Conservation (phyloP, 2,797 vertebrate genomes). For the Epinephelus malabaricus region DNA sequence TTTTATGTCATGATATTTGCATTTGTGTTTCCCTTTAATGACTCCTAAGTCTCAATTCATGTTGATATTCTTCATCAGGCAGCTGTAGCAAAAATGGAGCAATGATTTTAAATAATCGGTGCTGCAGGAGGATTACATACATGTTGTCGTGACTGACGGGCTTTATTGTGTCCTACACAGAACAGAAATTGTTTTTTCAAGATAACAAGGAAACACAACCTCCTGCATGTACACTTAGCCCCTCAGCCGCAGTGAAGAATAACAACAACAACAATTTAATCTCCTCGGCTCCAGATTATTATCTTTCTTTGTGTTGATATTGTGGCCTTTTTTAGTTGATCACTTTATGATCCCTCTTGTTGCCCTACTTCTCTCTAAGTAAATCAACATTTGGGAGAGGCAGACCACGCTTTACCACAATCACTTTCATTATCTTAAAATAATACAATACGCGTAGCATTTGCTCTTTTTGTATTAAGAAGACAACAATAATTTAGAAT, state of each 20-base stretch:
- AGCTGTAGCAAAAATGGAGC: slow-evolving; percentile 44
- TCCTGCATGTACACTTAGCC: slow-evolving; percentile 42
- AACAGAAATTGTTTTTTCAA: slow-evolving; percentile 65
- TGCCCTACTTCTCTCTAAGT: slow-evolving; percentile 28
- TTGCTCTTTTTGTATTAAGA: slow-evolving; percentile 65
- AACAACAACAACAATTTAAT: slow-evolving; percentile 76
- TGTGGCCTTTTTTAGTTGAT: slow-evolving; percentile 69
- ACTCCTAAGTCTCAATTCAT: slow-evolving; percentile 44
- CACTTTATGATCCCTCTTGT: slow-evolving; percentile 59
- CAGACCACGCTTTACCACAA: slow-evolving; percentile 46
- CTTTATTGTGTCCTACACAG: slow-evolving; percentile 67
- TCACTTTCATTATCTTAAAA: slow-evolving; percentile 73
- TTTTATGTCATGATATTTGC: slow-evolving; percentile 51
- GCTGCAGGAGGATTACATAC: slow-evolving; percentile 76
- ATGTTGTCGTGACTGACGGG: slow-evolving; percentile 69
- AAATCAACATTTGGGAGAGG: slow-evolving; percentile 56
- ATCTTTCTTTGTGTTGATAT: slow-evolving; percentile 76
- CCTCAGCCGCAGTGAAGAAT: slow-evolving; percentile 36
- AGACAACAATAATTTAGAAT: slow-evolving; percentile 63
- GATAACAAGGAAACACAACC: slow-evolving; percentile 63
- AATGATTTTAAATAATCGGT: slow-evolving; percentile 52
- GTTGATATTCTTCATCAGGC: slow-evolving; percentile 41
- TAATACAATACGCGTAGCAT: slow-evolving; percentile 58
- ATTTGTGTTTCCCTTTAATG: slow-evolving; percentile 47
- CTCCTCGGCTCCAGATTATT: slow-evolving; percentile 67